Percentiles rank a stretch among this genome's conserved stretches.
Evolutionary conservation across 2,888 invertebrate genomes (phyloP).

Genomic region (Monoplex corrugatus): DNA sequence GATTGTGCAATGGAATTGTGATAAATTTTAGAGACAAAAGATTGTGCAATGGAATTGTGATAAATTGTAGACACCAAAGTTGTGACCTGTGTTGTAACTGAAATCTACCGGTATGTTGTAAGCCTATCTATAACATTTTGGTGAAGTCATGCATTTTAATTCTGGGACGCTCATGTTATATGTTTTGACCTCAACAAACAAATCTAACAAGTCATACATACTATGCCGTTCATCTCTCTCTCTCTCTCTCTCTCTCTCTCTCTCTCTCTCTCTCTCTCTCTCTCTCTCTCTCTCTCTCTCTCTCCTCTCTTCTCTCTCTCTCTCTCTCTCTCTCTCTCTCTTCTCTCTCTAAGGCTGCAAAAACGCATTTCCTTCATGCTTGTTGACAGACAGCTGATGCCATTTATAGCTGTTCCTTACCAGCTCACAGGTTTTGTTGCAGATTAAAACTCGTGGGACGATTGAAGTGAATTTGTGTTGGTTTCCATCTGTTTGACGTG

Average conservation of each 20-base stretch:
- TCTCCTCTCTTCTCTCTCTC: slow-evolving; percentile 23
- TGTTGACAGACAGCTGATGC: too few relatives aligned
- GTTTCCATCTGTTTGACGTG: too few relatives aligned
- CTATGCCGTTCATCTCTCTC: background rate
- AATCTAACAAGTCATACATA: background rate
- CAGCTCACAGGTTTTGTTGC: slow-evolving; percentile 24
- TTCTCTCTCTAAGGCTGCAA: too few relatives aligned
- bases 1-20: background rate
- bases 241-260: background rate
- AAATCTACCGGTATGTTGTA: too few relatives aligned
- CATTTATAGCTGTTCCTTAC: too few relatives aligned
- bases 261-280: slow-evolving; percentile 33
- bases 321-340: slow-evolving; percentile 36
- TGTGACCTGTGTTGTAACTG: too few relatives aligned
- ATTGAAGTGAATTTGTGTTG: background rate
- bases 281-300: slow-evolving; percentile 36
- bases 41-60: background rate
- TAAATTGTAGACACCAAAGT: too few relatives aligned
- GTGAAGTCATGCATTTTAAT: background rate
- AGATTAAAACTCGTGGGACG: slow-evolving; percentile 38
- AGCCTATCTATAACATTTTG: too few relatives aligned
- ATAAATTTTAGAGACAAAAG: background rate
- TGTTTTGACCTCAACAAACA: too few relatives aligned
- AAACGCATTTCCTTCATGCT: too few relatives aligned
- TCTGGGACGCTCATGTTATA: too few relatives aligned